Conservation (phyloP, 2,888 invertebrate species). For the Abscondita cerata region DNA sequence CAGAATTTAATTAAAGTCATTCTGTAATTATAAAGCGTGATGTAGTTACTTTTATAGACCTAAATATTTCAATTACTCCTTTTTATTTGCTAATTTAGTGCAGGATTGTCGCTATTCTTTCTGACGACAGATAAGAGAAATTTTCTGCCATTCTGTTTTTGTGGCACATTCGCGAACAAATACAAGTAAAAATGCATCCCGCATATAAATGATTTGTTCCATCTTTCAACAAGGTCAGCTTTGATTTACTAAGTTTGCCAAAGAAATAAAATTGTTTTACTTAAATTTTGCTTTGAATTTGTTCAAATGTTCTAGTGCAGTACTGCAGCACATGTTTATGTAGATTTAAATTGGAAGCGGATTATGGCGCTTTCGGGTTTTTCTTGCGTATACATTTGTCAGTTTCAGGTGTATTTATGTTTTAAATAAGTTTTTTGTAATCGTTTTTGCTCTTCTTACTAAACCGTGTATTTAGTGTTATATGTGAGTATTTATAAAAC, state of each 20-base stretch:
- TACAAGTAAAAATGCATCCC: conserved; percentile 40
- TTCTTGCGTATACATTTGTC: conserved; percentile 19
- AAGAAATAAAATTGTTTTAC: conserved; percentile 39
- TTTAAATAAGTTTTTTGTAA: too few species aligned
- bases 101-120: conserved; percentile 14
- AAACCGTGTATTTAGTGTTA: too few species aligned
- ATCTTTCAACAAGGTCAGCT: conserved; percentile 38
- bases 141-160: conserved; percentile 28
- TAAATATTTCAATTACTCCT: conserved; percentile 30
- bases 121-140: conserved; percentile 13
- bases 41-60: conserved; percentile 22
- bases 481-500: too few species aligned
- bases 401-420: conserved; percentile 19
- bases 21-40: conserved; percentile 24
- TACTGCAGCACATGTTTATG: conserved; percentile 30
- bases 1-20: conserved; percentile 25
- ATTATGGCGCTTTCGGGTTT: conserved; percentile 17
- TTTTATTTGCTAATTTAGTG: conserved; percentile 30
- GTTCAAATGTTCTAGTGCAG: conserved; percentile 23
- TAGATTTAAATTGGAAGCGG: conserved; percentile 16
- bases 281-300: conserved; percentile 33
- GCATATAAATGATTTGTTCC: conserved; percentile 41
- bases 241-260: conserved; percentile 38
- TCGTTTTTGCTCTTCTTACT: too few species aligned
- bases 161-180: conserved; percentile 36